These are phyloP conservation scores for Lutraria lutraria DNA, from an alignment of 2,888 invertebrate species.

Conservation along the genomic window DNA sequence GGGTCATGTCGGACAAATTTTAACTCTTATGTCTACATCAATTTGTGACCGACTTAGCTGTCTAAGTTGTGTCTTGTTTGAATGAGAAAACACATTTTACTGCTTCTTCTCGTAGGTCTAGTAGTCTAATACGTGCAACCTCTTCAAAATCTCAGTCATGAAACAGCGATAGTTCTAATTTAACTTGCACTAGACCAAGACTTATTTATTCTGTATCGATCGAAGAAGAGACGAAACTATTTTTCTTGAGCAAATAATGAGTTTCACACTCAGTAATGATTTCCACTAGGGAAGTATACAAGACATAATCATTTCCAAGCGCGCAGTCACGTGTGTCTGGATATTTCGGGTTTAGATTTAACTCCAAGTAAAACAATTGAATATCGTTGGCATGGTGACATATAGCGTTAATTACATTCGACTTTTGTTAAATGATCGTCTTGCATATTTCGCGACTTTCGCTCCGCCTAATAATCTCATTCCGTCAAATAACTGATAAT, in stretches of 20 bases:
- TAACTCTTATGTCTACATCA: too few species aligned
- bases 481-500: constrained; percentile 15
- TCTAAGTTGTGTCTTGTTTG: too few species aligned
- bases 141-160: too few species aligned
- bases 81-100: too few species aligned
- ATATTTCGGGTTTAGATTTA: not conserved
- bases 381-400: not conserved
- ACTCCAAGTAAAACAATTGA: not conserved
- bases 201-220: not conserved
- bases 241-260: not conserved
- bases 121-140: too few species aligned
- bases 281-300: not conserved
- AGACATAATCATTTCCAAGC: not conserved
- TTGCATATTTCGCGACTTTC: not conserved
- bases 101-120: too few species aligned
- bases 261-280: too few species aligned
- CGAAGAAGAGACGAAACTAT: not conserved
- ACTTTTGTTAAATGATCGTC: not conserved
- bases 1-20: too few species aligned
- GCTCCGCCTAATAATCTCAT: not conserved
- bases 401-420: not conserved
- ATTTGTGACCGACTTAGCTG: too few species aligned
- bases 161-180: too few species aligned
- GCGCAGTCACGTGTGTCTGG: not conserved
- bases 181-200: too few species aligned